Evolutionary conservation across 2,888 invertebrate genomes (phyloP).

Genomic region (Taenaris catops): DNA sequence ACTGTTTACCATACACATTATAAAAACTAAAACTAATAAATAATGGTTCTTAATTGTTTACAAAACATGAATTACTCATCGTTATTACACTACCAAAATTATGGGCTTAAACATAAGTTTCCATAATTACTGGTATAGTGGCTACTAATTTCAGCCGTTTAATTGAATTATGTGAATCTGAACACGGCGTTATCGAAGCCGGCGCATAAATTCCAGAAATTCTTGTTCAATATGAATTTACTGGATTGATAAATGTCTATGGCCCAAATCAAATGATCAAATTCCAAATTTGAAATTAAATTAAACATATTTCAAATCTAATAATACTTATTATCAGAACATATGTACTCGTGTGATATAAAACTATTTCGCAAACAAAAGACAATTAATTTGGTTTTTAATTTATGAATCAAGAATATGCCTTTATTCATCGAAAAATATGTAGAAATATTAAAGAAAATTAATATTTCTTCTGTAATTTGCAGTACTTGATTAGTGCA

Average conservation of each 20-base stretch:
- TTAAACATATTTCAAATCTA: too few relatives aligned
- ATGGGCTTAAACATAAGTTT: slow-evolving; percentile 13
- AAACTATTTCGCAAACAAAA: too few relatives aligned
- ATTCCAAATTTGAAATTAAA: slow-evolving; percentile 4
- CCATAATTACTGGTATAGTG: slow-evolving; percentile 15
- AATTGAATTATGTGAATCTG: slow-evolving; percentile 26
- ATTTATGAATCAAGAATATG: too few relatives aligned
- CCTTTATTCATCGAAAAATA: too few relatives aligned
- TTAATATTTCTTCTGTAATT: too few relatives aligned
- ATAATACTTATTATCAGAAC: too few relatives aligned
- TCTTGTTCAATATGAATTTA: slow-evolving; percentile 14
- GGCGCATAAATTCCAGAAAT: slow-evolving; percentile 23
- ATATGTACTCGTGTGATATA: too few relatives aligned
- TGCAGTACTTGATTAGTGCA: too few relatives aligned
- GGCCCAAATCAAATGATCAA: slow-evolving; percentile 1
- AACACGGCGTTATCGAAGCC: slow-evolving; percentile 20
- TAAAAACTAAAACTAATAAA: background rate
- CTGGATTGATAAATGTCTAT: slow-evolving; percentile 4
- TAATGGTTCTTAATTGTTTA: background rate
- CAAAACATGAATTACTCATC: background rate
- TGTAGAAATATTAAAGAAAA: too few relatives aligned
- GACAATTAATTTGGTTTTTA: too few relatives aligned
- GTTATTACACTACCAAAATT: background rate
- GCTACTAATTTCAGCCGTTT: slow-evolving; percentile 22
- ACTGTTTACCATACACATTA: too few relatives aligned